Evolutionary conservation across 2,797 vertebrate species (phyloP).

Genomic region (Gambelia wislizenii): DNA sequence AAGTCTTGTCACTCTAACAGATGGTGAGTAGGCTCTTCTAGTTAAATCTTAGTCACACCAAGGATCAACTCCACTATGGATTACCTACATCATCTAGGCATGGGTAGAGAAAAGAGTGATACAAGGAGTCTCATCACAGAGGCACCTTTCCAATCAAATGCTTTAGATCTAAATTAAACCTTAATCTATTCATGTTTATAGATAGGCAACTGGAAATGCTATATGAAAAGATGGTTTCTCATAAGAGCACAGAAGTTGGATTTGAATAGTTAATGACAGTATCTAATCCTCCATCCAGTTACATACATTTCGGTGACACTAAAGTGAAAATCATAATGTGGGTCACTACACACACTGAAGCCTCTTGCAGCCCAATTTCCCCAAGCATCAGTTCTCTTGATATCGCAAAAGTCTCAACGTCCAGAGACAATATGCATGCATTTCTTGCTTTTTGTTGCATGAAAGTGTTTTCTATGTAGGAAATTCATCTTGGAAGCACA

Average conservation of each 20-base stretch:
- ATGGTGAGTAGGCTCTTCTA: not conserved
- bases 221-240: not conserved
- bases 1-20: not conserved
- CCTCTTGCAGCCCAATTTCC: too few relatives aligned
- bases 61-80: too few relatives aligned
- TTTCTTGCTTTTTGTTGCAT: not conserved
- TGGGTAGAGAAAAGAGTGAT: too few relatives aligned
- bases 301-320: not conserved
- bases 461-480: not conserved
- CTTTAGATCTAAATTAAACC: not conserved
- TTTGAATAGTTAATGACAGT: not conserved
- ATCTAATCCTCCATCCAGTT: not conserved
- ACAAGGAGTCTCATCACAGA: too few relatives aligned
- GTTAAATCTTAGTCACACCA: too few relatives aligned
- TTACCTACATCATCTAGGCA: too few relatives aligned
- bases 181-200: not conserved
- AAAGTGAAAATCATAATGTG: not conserved
- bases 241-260: not conserved
- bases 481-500: not conserved
- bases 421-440: not conserved
- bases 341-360: not conserved
- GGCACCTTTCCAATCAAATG: not conserved
- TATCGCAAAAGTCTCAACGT: not conserved
- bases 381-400: not conserved
- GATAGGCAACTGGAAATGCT: not conserved